Base-by-base conservation (phyloP, 2,888 invertebrate genomes). In the Chymomyza caudatula region DNA sequence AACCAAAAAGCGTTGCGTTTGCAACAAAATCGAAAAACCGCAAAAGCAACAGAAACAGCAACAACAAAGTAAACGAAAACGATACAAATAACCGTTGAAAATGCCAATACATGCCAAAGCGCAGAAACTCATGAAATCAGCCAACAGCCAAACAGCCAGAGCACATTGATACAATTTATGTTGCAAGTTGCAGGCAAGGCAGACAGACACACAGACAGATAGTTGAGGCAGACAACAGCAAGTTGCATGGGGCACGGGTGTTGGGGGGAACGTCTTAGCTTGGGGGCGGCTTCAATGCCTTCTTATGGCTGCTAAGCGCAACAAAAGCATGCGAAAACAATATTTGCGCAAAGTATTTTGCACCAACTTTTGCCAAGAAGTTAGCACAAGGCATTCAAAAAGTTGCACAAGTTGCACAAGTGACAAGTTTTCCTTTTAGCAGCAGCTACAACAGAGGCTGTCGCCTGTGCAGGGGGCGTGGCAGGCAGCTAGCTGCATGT, bases 301-400 rank as follows among this genome's bases (percentile, higher is more conserved):
- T 51, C 51, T 68, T 55, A 60, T 62, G 67, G 69, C 76, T 77
- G 80, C 80, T 80, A 76, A 83, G 81, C 69, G 71, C 81, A 78
- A 81, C 80, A 81, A 81, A 84, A 78, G 82, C 78, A 78, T 70
- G 71, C 70, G 80, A 81, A 84, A 84, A 81, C 84, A 84, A 81
- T 81, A 81, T 81, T 81, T 78, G 84, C 69, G 77, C 81, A 78
- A 81, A 81, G 80, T 81, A 81, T 81, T 81, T 84, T 81, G 66
- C 78, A 74, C 75, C 73, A 84, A 84, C 70, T 84, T 84, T 82
- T 82, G 78, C 78, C 84, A 77, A 81, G 73, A 81, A 81, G 84
- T 81, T 81, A 77, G 70, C 75, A 70, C 71, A 75, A 84, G 78
- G 81, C 84, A 84, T 81, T 81, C 82, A 81, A 64, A 77, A 84